A percentile compares a stretch with the other conserved stretches of the same genome.
Conservation (phyloP, 2,888 invertebrate genomes). For the Thera britannica region DNA sequence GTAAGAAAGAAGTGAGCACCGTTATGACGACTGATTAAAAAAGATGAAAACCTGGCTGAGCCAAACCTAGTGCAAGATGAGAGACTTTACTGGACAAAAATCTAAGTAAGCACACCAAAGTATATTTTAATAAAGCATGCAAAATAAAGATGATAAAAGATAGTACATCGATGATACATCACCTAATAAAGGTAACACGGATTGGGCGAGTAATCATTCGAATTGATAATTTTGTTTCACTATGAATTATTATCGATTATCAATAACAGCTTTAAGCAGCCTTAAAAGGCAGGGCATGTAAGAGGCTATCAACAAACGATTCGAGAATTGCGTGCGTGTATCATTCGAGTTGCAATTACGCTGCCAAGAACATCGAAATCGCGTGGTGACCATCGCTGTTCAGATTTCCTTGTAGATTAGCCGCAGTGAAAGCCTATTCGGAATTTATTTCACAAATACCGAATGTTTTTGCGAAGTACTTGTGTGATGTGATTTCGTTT, state of each 20-base stretch:
- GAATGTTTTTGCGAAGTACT: constrained; percentile 8
- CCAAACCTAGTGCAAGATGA: too few species aligned
- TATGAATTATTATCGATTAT: constrained; percentile 54
- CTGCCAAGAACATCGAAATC: constrained; percentile 74
- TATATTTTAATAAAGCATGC: neutral
- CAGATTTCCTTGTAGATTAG: constrained; percentile 38
- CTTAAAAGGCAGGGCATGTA: constrained; percentile 54
- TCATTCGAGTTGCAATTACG: constrained; percentile 78
- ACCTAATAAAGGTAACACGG: constrained; percentile 33
- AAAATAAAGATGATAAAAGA: constrained; percentile 4
- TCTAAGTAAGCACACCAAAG: too few species aligned
- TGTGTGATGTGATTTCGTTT: constrained; percentile 2
- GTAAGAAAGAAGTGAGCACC: too few species aligned
- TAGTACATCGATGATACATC: constrained; percentile 28
- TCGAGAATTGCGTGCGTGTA: constrained; percentile 74
- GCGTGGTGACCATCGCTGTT: constrained; percentile 67
- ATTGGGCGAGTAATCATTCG: constrained; percentile 37
- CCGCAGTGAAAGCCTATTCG: constrained; percentile 36
- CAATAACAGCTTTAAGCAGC: constrained; percentile 61
- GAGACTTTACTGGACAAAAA: neutral
- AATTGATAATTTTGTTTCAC: constrained; percentile 39
- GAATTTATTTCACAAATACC: constrained; percentile 21
- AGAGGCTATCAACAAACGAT: constrained; percentile 59
- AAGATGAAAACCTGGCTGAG: too few species aligned
- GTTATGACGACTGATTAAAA: too few species aligned